Evolutionary conservation across 2,113 vertebrate species (phyloP), one percentile per base, ranked within the genome.

Genomic region (Mustela nigripes): DNA sequence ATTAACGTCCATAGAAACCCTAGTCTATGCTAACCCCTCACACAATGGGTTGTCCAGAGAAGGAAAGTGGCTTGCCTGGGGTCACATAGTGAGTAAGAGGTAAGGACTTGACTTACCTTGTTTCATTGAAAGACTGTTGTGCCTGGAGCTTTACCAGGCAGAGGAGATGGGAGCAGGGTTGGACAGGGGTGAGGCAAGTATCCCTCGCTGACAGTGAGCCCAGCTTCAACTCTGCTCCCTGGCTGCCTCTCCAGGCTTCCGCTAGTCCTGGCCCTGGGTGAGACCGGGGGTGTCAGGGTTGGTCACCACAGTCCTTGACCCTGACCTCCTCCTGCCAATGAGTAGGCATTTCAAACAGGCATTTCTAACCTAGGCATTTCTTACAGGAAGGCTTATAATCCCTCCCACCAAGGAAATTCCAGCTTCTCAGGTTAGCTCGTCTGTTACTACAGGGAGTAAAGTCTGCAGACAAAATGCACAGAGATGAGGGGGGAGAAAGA

Each of bases 391-490:
- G 26, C 53, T 88, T 82, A 22, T 73, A 67, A 95, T 69, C 63
- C 53, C 56, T 33, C 89, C 69, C 5, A 0, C 85, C 36, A 21
- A 65, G 78, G 88, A 90, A 94, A 80, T 18, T 67, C 53, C 69
- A 8, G 65, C 48, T 42, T 85, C 94, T 79, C 18, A 0, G 19
- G 65, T 11, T 85, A 89, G 83, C 95, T 15, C 48, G 6, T 39
- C 94, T 86, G 16, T 86, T 42, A 69, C 89, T 97, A 62, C 53
- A 53, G 93, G 96, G 98, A 97, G 97, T 98, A 98, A 98, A 98
- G 98, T 98, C 98, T 98, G 97, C 95, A 96, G 82, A 88, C 53
- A 63, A 71, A 94, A 81, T 69, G 81, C 0, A 31, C 2, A 0
- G 97, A 96, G 80, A 79, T 96, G 88, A 83, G 94, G 87, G 65